Base-by-base conservation (phyloP, 2,797 vertebrate species). In the Lateolabrax maculatus region DNA sequence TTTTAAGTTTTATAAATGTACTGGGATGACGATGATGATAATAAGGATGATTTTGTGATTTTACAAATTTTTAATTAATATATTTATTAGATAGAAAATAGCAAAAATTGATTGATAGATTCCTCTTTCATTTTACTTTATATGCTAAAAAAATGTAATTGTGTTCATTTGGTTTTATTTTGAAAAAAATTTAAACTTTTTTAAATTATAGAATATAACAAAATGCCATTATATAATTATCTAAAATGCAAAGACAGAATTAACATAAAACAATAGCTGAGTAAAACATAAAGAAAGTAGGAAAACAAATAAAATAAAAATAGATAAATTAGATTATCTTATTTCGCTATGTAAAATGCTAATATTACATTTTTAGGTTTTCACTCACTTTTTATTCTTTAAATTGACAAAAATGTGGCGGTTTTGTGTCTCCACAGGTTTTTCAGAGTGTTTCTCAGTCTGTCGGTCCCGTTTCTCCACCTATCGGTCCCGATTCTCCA, bases 381-480 rank as follows among this genome's bases (percentile, higher is more conserved):
- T 37, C 5, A 27, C 21, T 23, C 0, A 27, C 13, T 16, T 58
- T 5, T 39, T 25, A 13, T 5, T 8, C 37, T 62, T 52, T 37
- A 21, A 0, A 27, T 21, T 41, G 7, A 49, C 9, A 18, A 34
- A 29, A 3, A 13, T 46, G 34, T 29, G 7, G 1, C 3, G 23
- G 1, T 18, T 4, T 12, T 23, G 57, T 36, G 34, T 58, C 21
- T 43, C 46, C 18, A 8, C 6, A 52, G 74, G 3, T 34, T 46
- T 2, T 0, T 29, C 23, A n/a, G 1, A 9, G 0, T 0, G 8
- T 57, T 6, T n/a, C 18, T 36, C 34, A 6, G 21, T 0, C n/a
- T n/a, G n/a, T n/a, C n/a, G n/a, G n/a, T n/a, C 31, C 3, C 31
- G 6, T 34, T 34, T 34, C 6, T 34, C 31, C 31, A 34, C 4